Evolutionary conservation across 37 sponge, comb jelly and placozoan species (phyloP), one percentile per base, ranked within the genome.

Genomic region (Aphrocallistes beatrix): DNA sequence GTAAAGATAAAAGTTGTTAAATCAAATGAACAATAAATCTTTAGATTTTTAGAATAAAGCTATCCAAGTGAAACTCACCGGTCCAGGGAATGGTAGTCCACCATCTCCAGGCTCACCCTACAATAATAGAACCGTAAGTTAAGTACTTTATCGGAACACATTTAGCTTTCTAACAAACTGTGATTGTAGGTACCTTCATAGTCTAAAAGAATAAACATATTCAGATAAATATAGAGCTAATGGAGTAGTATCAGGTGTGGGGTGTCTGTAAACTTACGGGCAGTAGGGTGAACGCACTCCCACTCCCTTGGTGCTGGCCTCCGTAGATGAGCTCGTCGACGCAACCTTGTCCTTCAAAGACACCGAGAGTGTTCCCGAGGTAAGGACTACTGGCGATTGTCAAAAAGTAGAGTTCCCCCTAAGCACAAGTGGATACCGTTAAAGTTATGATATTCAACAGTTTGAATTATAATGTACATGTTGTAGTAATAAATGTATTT

Each of bases 41-140:
- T 47, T 21, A 47, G 13, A 47, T 21, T 13, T 21, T 47, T 47
- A 17, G 17, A 47, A 21, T 47, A 47, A 47, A 47, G 17, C 13
- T 47, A 47, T 47, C 17, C 17, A 17, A 47, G 17, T 47, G 75
- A 19, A 32, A 21, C 75, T 60, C n/a, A 60, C 75, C 75, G 75
- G 75, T 3, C 75, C 75, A 32, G 75, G 75, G 75, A 60, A 60
- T 60, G 75, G 75, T 19, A 60, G 75, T 60, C 75, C 75, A 6
- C 32, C 8, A 28, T 21, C 75, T 6, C 75, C 75, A 32, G 25
- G 25, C 1, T 60, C 75, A 60, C 75, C 75, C 75, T 60, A 60
- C 34, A 60, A n/a, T 32, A 60, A 60, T 60, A 28, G 6, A 60
- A 60, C 8, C 10, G 10, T 32, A 60, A 32, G 10, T 6, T 32